Evolutionary conservation across 2,797 vertebrate species (phyloP), one percentile per base, ranked within the genome.

Genomic region (Eremophila alpestris): DNA sequence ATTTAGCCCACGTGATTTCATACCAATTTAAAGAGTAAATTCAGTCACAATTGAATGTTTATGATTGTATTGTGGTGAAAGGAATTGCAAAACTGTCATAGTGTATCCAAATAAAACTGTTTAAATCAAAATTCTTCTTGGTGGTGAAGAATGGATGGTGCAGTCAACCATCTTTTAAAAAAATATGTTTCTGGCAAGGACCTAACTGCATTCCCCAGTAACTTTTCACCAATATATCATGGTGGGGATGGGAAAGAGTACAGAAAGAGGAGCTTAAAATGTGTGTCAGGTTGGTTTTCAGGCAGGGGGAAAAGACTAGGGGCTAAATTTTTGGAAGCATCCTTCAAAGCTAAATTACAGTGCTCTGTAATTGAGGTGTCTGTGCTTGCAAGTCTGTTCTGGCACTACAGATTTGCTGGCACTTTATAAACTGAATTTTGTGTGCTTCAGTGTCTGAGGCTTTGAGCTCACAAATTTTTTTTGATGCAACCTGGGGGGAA

Each of bases 161-260:
- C 20, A 55, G 48, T 62, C 67, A 65, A 6, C n/a, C 27, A 19
- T 75, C 83, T 62, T 73, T 49, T 20, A 7, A 51, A 59, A 64
- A 69, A 41, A 8, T 1, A 1, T 36, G 5, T 63, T 88, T 76
- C 59, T 87, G 55, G 38, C 85, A 94, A 95, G 89, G 83, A 82
- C 65, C 75, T n/a, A 54, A 81, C 60, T 93, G 48, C 29, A 10
- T 95, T 92, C 78, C 94, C 63, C 95, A 91, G 75, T 92, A 87
- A 87, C 83, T 93, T 87, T 93, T 89, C 84, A 95, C 82, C 83
- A 87, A 23, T n/a, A 2, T 60, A 32, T 87, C 54, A 86, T 87
- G 41, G 36, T 83, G 82, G 58, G 48, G 87, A 84, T 91, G 79
- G 52, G 73, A 75, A 85, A 71, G 77, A 94, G 48, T 67, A 30